phyloP scores from a whole-genome alignment of 2,797 vertebrate species.

The Darevskia mixta region DNA sequence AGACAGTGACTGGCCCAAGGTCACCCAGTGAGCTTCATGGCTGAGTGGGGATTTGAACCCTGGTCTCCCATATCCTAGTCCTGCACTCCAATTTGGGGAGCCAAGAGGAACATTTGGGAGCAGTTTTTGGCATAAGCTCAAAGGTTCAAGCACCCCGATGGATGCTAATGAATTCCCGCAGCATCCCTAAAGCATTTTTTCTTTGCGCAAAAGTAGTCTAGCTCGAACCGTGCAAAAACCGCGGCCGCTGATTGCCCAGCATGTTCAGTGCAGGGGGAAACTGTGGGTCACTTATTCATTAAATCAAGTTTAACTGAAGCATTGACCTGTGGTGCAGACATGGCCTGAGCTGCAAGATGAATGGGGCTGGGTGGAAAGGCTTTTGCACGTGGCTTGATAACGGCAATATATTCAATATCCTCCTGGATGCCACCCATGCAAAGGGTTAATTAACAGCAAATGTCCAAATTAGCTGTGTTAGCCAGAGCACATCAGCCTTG shows the following conservation, averaged over 20 bases:
- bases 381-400: neutral
- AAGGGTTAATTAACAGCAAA: constrained; percentile 31
- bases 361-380: neutral
- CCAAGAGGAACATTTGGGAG: neutral
- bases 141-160: neutral
- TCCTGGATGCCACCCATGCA: neutral
- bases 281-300: constrained; percentile 18
- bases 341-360: neutral
- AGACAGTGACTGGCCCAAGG: too few relatives aligned
- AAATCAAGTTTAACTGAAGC: constrained; percentile 22
- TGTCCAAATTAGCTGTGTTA: constrained; percentile 5
- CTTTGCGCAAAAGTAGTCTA: neutral
- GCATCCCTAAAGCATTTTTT: neutral
- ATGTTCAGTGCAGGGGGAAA: neutral
- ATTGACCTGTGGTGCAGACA: constrained; percentile 13
- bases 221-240: constrained; percentile 1
- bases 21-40: too few relatives aligned
- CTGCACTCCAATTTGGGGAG: too few relatives aligned
- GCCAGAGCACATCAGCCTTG: fast-evolving
- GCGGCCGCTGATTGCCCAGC: neutral
- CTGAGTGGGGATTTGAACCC: too few relatives aligned
- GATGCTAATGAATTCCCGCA: neutral
- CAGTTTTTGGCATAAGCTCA: neutral
- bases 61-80: too few relatives aligned
- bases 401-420: neutral